These are phyloP conservation scores for Macrotrachela quadricornifera DNA, from an alignment of 1,140 invertebrate genomes.

Conservation along the genomic window DNA sequence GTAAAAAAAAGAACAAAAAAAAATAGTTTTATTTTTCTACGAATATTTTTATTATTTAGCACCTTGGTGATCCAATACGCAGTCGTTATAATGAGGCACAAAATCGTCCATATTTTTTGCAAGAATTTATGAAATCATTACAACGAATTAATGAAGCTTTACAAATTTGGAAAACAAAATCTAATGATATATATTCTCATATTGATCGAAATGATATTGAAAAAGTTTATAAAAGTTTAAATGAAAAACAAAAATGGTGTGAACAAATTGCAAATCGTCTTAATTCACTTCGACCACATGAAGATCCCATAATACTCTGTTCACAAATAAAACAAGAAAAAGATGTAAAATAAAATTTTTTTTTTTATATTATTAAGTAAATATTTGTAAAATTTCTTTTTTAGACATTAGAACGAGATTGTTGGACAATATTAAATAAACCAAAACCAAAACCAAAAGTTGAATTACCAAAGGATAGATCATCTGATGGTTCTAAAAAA, in stretches of 20 bases:
- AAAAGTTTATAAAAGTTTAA: conserved; percentile 37
- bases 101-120: conserved; percentile 46
- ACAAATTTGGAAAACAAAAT: conserved; percentile 35
- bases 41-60: conserved; percentile 17
- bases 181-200: conserved; percentile 57
- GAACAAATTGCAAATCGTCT: conserved; percentile 44
- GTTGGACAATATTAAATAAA: conserved; percentile 6
- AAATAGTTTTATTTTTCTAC: too few relatives aligned
- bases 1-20: conserved; percentile 23
- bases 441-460: conserved; percentile 3
- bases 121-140: conserved; percentile 49
- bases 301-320: conserved; percentile 45
- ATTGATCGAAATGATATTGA: conserved; percentile 54
- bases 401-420: background rate
- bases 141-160: conserved; percentile 51
- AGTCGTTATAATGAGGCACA: conserved; percentile 53
- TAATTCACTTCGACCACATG: conserved; percentile 35
- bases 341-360: conserved; percentile 34
- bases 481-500: too few relatives aligned
- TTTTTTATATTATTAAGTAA: too few relatives aligned
- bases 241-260: conserved; percentile 44
- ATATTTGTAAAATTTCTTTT: background rate
- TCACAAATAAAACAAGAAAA: conserved; percentile 49
- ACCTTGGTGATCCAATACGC: conserved; percentile 57
- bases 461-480: background rate